Percentiles rank a stretch among this genome's conserved stretches.
These are phyloP conservation scores for Drosophila mimica DNA, from an alignment of 2,888 invertebrate genomes.

Conservation along the genomic window DNA sequence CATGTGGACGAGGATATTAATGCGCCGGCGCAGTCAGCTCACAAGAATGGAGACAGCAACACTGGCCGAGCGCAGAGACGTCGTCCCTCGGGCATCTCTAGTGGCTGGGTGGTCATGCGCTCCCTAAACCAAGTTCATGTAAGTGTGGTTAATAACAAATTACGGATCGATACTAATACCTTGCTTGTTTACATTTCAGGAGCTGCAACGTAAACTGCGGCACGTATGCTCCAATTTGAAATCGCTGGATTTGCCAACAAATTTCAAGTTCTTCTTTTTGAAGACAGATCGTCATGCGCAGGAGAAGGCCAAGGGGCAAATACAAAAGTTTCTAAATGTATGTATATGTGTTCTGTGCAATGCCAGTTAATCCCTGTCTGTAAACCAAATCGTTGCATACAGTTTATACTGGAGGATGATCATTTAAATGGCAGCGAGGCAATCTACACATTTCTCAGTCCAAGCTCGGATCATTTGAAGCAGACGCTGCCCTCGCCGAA, in stretches of 20 bases:
- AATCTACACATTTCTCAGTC: slow-evolving; percentile 95
- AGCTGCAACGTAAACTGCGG: slow-evolving; percentile 92
- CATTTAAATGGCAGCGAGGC: slow-evolving; percentile 95
- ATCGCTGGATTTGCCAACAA: slow-evolving; percentile 92
- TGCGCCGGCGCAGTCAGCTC: slow-evolving; percentile 53
- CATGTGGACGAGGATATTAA: slow-evolving; percentile 88
- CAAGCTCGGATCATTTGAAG: slow-evolving; percentile 95
- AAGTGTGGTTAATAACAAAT: slow-evolving; percentile 40
- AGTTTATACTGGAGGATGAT: slow-evolving; percentile 95
- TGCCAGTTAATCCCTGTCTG: neutral
- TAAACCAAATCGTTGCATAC: slow-evolving; percentile 33
- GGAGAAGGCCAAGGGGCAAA: slow-evolving; percentile 92
- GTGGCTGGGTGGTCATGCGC: slow-evolving; percentile 89
- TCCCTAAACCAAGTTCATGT: slow-evolving; percentile 88
- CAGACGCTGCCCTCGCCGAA: slow-evolving; percentile 91
- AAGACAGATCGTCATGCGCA: slow-evolving; percentile 92
- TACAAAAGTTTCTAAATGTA: slow-evolving; percentile 95
- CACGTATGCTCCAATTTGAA: slow-evolving; percentile 93
- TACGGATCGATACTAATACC: slow-evolving; percentile 79
- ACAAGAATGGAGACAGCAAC: slow-evolving; percentile 57
- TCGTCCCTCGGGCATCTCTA: slow-evolving; percentile 86
- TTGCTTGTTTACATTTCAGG: slow-evolving; percentile 86
- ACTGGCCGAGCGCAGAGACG: slow-evolving; percentile 84
- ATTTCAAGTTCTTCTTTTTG: slow-evolving; percentile 92
- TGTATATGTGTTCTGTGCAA: slow-evolving; percentile 70